Conservation (phyloP, 2,113 vertebrate species). For the Dipodomys spectabilis region DNA sequence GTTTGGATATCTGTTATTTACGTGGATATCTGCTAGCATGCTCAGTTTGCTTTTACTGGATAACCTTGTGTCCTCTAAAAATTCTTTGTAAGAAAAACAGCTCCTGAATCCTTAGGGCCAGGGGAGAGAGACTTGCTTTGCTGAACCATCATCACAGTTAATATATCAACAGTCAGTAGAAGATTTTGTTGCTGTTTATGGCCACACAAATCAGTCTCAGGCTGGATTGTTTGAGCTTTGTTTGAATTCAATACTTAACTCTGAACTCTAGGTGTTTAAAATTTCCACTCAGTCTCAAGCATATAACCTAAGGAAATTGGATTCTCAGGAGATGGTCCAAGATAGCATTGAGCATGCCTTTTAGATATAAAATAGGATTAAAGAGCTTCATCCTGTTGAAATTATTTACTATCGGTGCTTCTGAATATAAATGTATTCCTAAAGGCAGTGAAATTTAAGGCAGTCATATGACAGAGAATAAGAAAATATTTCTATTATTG, state of each 20-base stretch:
- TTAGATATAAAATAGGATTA: constrained; percentile 75
- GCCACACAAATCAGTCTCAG: constrained; percentile 57
- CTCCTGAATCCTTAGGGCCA: background rate
- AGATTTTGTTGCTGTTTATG: constrained; percentile 56
- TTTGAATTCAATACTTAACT: constrained; percentile 70
- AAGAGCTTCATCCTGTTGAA: constrained; percentile 65
- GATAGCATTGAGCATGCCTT: constrained; percentile 54
- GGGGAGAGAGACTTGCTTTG: constrained; percentile 33
- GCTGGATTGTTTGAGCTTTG: constrained; percentile 51
- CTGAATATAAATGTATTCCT: constrained; percentile 71
- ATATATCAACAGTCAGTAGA: background rate
- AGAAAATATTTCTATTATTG: constrained; percentile 57
- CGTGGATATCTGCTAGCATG: background rate
- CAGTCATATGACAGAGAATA: constrained; percentile 31
- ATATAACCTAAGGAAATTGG: constrained; percentile 74
- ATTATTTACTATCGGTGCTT: constrained; percentile 61
- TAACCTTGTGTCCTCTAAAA: background rate
- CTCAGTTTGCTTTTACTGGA: background rate
- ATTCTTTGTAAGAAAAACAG: constrained; percentile 37
- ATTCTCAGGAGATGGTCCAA: constrained; percentile 74
- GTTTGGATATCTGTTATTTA: constrained; percentile 38
- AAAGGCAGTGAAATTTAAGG: constrained; percentile 55
- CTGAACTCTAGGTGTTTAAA: constrained; percentile 72
- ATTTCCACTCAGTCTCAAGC: constrained; percentile 65
- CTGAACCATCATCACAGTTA: constrained; percentile 20